Evolutionary conservation across 2,113 vertebrate genomes (phyloP).

Genomic region (Cyanoramphus novaezelandiae): DNA sequence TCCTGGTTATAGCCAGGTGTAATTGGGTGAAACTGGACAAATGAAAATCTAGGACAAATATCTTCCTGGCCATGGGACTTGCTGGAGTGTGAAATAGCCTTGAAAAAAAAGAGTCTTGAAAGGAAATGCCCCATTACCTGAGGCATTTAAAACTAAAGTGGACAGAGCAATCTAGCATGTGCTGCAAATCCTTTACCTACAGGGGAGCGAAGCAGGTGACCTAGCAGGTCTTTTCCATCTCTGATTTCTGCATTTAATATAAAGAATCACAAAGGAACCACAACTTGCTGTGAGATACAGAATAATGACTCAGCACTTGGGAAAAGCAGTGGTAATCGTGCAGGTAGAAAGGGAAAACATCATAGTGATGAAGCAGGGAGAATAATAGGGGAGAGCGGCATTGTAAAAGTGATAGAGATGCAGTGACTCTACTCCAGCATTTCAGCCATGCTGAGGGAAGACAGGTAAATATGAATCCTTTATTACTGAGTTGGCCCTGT

Average conservation of each 20-base stretch:
- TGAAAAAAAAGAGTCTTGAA: background rate
- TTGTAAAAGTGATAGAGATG: background rate
- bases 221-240: background rate
- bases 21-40: background rate
- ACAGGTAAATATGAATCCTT: background rate
- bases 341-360: background rate
- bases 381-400: rapidly evolving
- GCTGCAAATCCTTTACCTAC: background rate
- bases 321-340: background rate
- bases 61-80: background rate
- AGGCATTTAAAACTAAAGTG: background rate
- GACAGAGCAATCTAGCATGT: background rate
- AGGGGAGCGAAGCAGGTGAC: background rate
- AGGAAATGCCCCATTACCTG: background rate
- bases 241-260: background rate
- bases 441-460: background rate
- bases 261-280: background rate
- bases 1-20: background rate
- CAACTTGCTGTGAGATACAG: background rate
- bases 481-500: background rate
- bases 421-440: background rate
- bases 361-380: background rate
- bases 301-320: background rate
- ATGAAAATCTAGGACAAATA: background rate
- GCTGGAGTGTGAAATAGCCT: background rate